Percentiles rank a stretch among this genome's conserved stretches.
Evolutionary conservation across 2,797 vertebrate species (phyloP).

Genomic region (Tachyglossus aculeatus): DNA sequence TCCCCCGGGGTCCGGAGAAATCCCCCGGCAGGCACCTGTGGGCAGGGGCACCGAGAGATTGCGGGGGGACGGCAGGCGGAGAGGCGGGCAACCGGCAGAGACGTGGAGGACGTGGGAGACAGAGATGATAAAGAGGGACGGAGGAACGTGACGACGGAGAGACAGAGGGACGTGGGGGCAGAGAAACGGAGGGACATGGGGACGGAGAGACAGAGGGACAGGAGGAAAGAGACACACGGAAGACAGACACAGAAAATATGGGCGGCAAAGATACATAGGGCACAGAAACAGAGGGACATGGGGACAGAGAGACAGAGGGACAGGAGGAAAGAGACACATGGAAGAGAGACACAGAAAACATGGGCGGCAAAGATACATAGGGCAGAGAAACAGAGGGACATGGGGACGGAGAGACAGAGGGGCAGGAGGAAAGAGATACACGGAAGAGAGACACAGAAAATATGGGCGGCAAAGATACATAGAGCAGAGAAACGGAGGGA

Average conservation of each 20-base stretch:
- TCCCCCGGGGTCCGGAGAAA: constrained; percentile 82
- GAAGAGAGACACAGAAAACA: background rate
- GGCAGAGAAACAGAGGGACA: no score
- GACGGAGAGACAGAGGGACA: background rate
- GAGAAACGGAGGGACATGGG: background rate
- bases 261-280: background rate
- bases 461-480: background rate
- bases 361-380: background rate
- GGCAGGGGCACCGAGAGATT: background rate
- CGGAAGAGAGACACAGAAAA: background rate
- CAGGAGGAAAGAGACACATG: background rate
- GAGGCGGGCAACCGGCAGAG: background rate
- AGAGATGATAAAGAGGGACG: background rate
- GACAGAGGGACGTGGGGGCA: no score
- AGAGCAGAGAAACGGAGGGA: background rate
- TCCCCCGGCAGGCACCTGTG: constrained; percentile 89
- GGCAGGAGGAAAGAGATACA: background rate
- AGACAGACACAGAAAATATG: background rate
- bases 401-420: background rate
- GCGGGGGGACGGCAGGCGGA: no score
- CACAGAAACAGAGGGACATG: background rate
- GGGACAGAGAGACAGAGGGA: background rate
- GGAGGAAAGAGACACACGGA: background rate
- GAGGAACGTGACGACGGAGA: background rate
- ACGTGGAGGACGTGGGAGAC: background rate